phyloP scores from a whole-genome alignment of 2,888 invertebrate species.

The Idaea dimidiata region DNA sequence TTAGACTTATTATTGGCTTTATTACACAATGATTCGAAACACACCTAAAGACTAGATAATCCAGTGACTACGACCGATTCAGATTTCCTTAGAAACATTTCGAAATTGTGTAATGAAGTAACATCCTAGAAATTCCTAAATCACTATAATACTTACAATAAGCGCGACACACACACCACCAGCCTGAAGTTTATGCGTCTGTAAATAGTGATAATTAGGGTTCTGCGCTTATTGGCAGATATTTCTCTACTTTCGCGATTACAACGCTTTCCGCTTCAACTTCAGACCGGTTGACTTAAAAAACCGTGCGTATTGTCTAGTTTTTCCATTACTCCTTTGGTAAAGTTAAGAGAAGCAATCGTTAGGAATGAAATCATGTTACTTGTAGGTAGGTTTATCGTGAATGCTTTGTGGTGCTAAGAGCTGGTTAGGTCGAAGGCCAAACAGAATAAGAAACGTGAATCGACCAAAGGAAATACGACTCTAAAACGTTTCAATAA shows the following conservation, averaged over 20 bases:
- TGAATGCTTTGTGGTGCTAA: conserved; percentile 26
- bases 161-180: neutral
- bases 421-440: conserved; percentile 6
- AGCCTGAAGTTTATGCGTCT: neutral
- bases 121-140: neutral
- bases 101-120: neutral
- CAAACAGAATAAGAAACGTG: neutral
- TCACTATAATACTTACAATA: neutral
- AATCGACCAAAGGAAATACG: neutral
- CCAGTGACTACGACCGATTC: neutral
- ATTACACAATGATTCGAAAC: neutral
- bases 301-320: neutral
- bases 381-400: conserved; percentile 18
- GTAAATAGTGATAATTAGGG: no score
- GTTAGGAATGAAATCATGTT: conserved; percentile 7
- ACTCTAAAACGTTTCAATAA: neutral
- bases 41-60: neutral
- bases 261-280: neutral
- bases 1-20: neutral
- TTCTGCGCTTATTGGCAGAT: neutral
- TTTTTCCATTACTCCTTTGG: neutral
- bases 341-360: conserved; percentile 2
- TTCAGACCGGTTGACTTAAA: neutral
- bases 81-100: neutral
- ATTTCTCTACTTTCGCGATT: neutral